Conservation (phyloP, 1,140 invertebrate species). For the Sesamia nonagrioides region DNA sequence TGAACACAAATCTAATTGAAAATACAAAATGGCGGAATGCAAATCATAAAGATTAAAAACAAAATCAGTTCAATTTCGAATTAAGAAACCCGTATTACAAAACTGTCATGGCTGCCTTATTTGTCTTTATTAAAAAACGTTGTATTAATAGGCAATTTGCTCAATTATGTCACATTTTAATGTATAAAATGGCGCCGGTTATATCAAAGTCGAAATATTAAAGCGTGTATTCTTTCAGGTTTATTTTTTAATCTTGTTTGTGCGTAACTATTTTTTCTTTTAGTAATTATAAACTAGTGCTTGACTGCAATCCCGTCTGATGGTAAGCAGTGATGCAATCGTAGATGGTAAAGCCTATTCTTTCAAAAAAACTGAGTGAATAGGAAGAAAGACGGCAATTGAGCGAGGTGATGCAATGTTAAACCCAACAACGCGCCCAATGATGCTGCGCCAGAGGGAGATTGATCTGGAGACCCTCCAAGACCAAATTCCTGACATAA, state of each 20-base stretch:
- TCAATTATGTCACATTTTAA: slow-evolving; percentile 32
- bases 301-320: no score
- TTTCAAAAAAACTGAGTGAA: no score
- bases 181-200: slow-evolving; percentile 11
- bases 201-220: slow-evolving; percentile 11
- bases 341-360: no score
- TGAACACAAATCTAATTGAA: no score
- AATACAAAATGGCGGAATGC: background rate
- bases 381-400: no score
- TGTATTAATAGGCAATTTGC: slow-evolving; percentile 40
- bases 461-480: no score
- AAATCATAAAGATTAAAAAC: background rate
- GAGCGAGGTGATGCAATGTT: no score
- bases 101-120: slow-evolving; percentile 29
- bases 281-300: no score
- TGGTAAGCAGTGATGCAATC: no score
- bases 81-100: slow-evolving; percentile 16
- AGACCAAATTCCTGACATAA: no score
- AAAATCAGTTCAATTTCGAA: slow-evolving; percentile 27
- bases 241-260: background rate
- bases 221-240: background rate
- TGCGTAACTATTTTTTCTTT: background rate
- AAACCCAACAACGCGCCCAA: no score
- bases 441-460: no score
- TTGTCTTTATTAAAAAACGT: slow-evolving; percentile 42